A percentile compares a stretch with the other conserved stretches of the same genome.
phyloP scores from a whole-genome alignment of 2,797 vertebrate species.

The Cyclopterus lumpus region DNA sequence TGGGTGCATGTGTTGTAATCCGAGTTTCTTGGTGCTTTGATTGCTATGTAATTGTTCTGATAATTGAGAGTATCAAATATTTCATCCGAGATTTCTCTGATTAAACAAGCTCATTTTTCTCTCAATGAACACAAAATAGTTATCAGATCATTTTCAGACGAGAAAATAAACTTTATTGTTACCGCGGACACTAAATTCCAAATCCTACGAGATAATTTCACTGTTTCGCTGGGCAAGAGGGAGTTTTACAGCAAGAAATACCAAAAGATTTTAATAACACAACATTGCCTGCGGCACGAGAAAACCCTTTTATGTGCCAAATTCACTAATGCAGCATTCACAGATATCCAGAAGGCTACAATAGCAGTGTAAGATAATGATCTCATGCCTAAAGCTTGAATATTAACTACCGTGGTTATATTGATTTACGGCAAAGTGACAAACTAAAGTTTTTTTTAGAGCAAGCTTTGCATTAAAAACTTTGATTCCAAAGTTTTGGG shows the following conservation, averaged over 20 bases:
- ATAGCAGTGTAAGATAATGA: constrained; percentile 48
- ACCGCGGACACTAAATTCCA: background rate
- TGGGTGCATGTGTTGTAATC: background rate
- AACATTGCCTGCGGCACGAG: constrained; percentile 40
- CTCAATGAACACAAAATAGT: constrained; percentile 22
- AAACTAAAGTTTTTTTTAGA: constrained; percentile 43
- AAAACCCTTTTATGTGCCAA: constrained; percentile 27
- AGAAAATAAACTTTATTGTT: background rate
- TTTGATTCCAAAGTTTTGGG: constrained; percentile 20
- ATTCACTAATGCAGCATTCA: constrained; percentile 35
- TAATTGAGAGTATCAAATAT: background rate
- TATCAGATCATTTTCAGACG: constrained; percentile 10
- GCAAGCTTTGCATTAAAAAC: constrained; percentile 40
- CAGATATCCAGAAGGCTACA: constrained; percentile 40
- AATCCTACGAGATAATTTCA: background rate
- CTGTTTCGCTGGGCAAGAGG: constrained; percentile 3
- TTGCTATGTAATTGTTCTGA: background rate
- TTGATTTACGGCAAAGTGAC: constrained; percentile 36
- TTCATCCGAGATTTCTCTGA: background rate
- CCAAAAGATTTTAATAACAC: constrained; percentile 30
- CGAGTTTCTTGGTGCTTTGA: background rate
- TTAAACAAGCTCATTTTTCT: constrained; percentile 3
- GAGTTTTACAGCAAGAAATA: constrained; percentile 16
- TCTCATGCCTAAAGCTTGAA: constrained; percentile 47
- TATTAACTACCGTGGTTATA: constrained; percentile 45